Base-by-base conservation (phyloP, 2,888 invertebrate genomes). In the Drosophila nr. perissopoda region DNA sequence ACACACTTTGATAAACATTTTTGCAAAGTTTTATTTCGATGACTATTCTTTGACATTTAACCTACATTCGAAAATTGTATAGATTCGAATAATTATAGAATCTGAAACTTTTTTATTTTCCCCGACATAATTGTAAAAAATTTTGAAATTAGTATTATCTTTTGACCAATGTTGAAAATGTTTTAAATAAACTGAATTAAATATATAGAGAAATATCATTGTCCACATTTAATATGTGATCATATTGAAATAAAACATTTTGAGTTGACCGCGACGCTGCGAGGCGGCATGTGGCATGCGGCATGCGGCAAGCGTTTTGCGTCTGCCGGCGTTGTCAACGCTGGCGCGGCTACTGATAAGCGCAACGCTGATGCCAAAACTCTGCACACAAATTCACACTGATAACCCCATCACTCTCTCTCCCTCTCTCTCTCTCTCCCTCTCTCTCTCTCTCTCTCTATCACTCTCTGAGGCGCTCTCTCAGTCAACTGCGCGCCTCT, bases 271-370 rank as follows among this genome's bases (percentile, higher is more conserved):
- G 13, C n/a, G 21, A 29, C 16, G 18, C 21, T 4, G 18, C 33
- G 33, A 33, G 33, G 57, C 40, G 38, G 66, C 58, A 34, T 51
- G 60, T 60, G 63, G 63, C 63, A 46, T 52, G 54, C 27, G 7
- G n/a, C 67, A 40, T 49, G 61, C 64, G 63, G 58, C 62, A 42
- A 56, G 79, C 61, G 54, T 40, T 51, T 42, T 29, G 25, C 29
- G 48, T 36, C 61, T 62, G 74, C 75, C 70, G 66, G 75, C 77
- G 48, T 33, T 53, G 76, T 73, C 73, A 79, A 75, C 77, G 83
- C 74, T 80, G 70, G 60, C 71, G 71, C 68, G 72, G 67, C 89
- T 67, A 86, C 82, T 88, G 81, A 82, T 80, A 81, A 82, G 80
- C 81, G 70, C 53, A 59, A 67, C 40, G 63, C 72, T 66, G 82